Conservation (phyloP, 2,797 vertebrate genomes). For the Bucorvus abyssinicus region DNA sequence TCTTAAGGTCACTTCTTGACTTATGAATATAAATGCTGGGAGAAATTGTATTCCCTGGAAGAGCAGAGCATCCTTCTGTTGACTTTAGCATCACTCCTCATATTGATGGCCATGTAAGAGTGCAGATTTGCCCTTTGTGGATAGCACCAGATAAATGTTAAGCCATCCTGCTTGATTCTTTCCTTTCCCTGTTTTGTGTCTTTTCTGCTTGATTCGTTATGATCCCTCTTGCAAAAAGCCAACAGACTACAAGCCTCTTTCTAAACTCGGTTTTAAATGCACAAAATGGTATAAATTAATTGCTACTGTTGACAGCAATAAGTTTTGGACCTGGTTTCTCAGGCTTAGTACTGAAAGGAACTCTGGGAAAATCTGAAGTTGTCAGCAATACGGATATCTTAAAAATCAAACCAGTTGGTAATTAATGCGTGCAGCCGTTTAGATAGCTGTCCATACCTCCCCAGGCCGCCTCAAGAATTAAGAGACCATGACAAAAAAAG, state of each 20-base stretch:
- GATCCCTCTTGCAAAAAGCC: not conserved
- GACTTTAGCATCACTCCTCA: slow-evolving; percentile 14
- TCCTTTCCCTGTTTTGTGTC: not conserved
- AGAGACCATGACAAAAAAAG: not conserved
- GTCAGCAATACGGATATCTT: not conserved
- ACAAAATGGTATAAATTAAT: not conserved
- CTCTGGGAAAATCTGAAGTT: not conserved
- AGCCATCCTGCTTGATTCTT: not conserved
- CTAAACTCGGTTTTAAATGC: not conserved
- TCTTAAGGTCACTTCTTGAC: slow-evolving; percentile 43
- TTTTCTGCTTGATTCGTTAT: not conserved
- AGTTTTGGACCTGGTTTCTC: not conserved
- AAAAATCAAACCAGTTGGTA: not conserved
- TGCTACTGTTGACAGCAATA: not conserved
- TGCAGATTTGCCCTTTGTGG: slow-evolving; percentile 32
- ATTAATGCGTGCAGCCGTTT: not conserved
- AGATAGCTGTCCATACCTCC: not conserved
- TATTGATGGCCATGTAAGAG: not conserved
- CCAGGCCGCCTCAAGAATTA: not conserved
- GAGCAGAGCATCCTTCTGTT: slow-evolving; percentile 30
- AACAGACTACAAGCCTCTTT: not conserved
- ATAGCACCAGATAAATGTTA: slow-evolving; percentile 7
- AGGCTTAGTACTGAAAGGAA: not conserved
- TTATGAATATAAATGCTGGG: slow-evolving; percentile 44
- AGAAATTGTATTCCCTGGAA: slow-evolving; percentile 30